Evolutionary conservation across 1,140 invertebrate species (phyloP).

Genomic region (Drosophila orosa): DNA sequence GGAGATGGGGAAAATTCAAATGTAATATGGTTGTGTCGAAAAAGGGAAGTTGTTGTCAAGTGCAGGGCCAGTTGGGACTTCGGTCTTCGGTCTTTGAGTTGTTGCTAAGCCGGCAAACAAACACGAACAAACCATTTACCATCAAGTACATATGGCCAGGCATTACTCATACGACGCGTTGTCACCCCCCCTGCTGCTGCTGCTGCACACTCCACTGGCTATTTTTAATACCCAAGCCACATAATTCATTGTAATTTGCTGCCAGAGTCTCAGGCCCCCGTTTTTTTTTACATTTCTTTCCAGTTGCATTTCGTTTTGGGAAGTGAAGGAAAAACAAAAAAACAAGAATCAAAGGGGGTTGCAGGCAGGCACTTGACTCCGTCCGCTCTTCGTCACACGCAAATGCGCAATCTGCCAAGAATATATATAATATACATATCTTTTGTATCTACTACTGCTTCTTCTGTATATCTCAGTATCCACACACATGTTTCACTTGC

Average conservation of each 20-base stretch:
- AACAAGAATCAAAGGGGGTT: constrained; percentile 8
- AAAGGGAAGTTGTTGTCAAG: constrained; percentile 59
- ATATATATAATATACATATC: constrained; percentile 30
- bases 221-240: constrained; percentile 78
- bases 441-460: constrained; percentile 30
- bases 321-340: constrained; percentile 6
- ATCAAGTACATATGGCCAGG: constrained; percentile 13
- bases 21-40: constrained; percentile 20
- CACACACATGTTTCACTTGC: constrained; percentile 36
- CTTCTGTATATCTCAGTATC: constrained; percentile 14
- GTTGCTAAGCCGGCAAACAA: constrained; percentile 47
- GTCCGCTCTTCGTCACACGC: constrained; percentile 48
- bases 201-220: constrained; percentile 31
- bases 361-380: constrained; percentile 37
- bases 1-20: constrained; percentile 47
- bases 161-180: constrained; percentile 72
- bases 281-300: constrained; percentile 53
- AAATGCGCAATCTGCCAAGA: constrained; percentile 65
- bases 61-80: constrained; percentile 40
- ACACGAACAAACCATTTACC: constrained; percentile 35
- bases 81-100: constrained; percentile 21
- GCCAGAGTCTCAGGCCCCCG: constrained; percentile 26
- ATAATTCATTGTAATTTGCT: constrained; percentile 80
- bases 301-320: constrained; percentile 62
- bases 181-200: constrained; percentile 20